Conservation (phyloP, 35 echinoderm and acorn worm species). For the Ophioderma brevispina region DNA sequence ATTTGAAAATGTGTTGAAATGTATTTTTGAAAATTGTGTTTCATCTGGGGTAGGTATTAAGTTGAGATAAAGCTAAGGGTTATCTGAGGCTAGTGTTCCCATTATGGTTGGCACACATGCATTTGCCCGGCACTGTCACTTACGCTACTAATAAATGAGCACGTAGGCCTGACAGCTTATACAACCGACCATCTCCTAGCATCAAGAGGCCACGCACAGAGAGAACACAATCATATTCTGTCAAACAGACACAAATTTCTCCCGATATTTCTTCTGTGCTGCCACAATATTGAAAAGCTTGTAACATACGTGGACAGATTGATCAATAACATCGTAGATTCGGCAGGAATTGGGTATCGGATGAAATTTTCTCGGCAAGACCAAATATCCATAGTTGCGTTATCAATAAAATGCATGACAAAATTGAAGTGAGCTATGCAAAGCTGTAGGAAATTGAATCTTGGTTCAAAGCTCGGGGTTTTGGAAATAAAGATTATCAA, state of each 20-base stretch:
- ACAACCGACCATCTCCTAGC: neutral
- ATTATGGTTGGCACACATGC: neutral
- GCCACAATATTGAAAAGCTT: neutral
- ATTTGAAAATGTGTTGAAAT: too few relatives aligned
- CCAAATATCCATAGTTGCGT: neutral
- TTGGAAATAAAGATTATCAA: neutral
- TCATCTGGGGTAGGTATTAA: too few relatives aligned
- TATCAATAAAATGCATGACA: neutral
- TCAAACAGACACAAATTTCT: neutral
- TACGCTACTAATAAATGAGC: neutral
- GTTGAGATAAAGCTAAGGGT: neutral
- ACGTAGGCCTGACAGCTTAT: neutral
- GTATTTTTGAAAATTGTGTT: too few relatives aligned
- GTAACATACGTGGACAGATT: neutral
- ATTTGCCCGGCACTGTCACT: constrained; percentile 8
- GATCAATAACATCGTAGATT: neutral
- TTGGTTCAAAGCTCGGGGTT: neutral
- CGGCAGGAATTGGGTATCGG: neutral
- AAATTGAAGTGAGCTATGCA: too few relatives aligned
- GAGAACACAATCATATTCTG: neutral
- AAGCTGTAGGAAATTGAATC: neutral
- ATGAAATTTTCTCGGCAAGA: neutral
- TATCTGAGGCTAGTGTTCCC: constrained; percentile 2
- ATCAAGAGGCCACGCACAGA: neutral
- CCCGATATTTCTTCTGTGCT: neutral